phyloP scores from a whole-genome alignment of 2,888 invertebrate genomes.

The Parthenolecanium corni region DNA sequence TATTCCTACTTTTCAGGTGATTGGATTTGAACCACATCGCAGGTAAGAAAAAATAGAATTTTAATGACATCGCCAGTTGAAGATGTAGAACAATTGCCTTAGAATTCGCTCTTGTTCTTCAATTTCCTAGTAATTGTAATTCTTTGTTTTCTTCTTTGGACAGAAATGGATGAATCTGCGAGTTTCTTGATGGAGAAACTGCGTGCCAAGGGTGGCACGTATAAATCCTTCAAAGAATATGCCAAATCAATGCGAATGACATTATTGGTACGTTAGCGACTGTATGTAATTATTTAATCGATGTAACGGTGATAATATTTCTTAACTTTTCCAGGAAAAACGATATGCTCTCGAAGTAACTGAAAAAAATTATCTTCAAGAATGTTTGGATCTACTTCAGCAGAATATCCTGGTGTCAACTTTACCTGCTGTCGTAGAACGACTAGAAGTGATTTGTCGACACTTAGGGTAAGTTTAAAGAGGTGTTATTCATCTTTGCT shows the following conservation, averaged over 20 bases:
- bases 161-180: slow-evolving; percentile 59
- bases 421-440: slow-evolving; percentile 79
- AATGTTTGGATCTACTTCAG: slow-evolving; percentile 81
- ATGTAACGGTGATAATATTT: not conserved
- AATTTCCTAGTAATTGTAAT: no score
- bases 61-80: no score
- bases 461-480: slow-evolving; percentile 58
- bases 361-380: slow-evolving; percentile 74
- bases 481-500: no score
- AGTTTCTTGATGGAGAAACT: slow-evolving; percentile 82
- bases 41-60: no score
- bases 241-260: slow-evolving; percentile 80
- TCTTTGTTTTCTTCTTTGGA: no score
- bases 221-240: slow-evolving; percentile 70
- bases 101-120: no score
- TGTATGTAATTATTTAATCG: not conserved
- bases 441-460: slow-evolving; percentile 78
- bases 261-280: slow-evolving; percentile 51
- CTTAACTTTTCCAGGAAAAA: slow-evolving; percentile 61
- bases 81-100: no score
- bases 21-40: no score
- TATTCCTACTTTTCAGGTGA: no score
- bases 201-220: slow-evolving; percentile 67
- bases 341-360: slow-evolving; percentile 73
- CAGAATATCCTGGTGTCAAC: slow-evolving; percentile 89